Percentiles rank a stretch among this genome's conserved stretches.
Conservation (phyloP, 1,140 invertebrate species). For the Archivesica marissinica region DNA sequence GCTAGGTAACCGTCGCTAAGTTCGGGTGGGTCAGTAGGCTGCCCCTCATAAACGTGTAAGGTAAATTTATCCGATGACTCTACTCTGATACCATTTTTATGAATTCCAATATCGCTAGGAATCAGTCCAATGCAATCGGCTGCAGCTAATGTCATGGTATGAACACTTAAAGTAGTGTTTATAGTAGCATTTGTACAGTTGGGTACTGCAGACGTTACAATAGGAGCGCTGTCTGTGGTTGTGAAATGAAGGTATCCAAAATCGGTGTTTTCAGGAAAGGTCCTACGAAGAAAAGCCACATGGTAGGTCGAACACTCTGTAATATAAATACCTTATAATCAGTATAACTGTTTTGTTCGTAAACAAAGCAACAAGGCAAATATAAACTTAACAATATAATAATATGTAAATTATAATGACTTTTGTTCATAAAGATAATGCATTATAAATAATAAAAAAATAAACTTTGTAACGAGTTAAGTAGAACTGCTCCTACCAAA, state of each 20-base stretch:
- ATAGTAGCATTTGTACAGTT: background rate
- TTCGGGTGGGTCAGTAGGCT: background rate
- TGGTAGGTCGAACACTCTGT: background rate
- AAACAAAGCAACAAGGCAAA: no score
- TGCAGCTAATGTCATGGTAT: background rate
- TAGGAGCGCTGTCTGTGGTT: background rate
- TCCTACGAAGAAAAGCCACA: background rate
- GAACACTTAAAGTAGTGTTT: background rate
- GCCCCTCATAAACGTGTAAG: background rate
- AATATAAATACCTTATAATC: no score
- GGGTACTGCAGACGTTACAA: background rate
- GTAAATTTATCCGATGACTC: background rate
- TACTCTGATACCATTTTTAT: background rate
- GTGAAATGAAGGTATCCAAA: background rate
- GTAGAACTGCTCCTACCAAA: no score
- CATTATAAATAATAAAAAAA: no score
- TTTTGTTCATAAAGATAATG: no score
- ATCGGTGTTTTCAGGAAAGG: no score
- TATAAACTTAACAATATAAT: no score
- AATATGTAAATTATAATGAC: no score
- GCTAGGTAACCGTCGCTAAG: slow-evolving; percentile 23
- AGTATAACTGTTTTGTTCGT: no score
- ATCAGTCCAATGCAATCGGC: background rate
- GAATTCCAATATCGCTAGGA: background rate
- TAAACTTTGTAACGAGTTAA: no score